Evolutionary conservation across 2,888 invertebrate genomes (phyloP), one percentile per base, ranked within the genome.

Genomic region (Scaptomyza cyrtandrae): DNA sequence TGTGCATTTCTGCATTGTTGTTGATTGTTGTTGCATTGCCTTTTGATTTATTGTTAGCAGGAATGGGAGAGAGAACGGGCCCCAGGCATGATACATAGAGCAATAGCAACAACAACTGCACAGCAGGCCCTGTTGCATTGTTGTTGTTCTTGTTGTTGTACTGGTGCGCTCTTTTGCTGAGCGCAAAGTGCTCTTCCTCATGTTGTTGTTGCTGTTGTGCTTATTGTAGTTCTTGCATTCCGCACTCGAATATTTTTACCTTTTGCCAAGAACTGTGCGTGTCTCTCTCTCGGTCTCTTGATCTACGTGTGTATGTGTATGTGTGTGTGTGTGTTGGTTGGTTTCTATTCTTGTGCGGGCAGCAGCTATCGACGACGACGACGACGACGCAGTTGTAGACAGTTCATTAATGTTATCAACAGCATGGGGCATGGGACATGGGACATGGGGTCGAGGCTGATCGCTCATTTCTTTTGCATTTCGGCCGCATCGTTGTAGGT

Each of bases 391-490:
- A 65, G 83, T 61, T 83, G 85, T 78, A 85, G 83, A 87, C 83
- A 84, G 83, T 84, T 84, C 80, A 84, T 84, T 84, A 84, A 88
- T 85, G 83, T 79, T 86, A 84, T 85, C 83, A 82, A 75, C 83
- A 77, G 65, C 78, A 62, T 77, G 80, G 75, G 82, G 63, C 63
- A 57, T 24, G 24, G 24, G 24, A 24, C 24, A 59, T 52, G 46
- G 35, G 56, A 24, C 16, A 57, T 41, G 63, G 68, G 53, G 52
- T 44, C 46, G 45, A 46, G 52, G 48, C 37, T 58, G 57, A 39
- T 65, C 57, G 53, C 45, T 67, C 50, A 54, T 58, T 72, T 64
- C 46, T 44, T 44, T 48, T 64, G 61, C 65, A 54, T 75, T 69
- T 75, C 53, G 66, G 66, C 53, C 62, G 64, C 75, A 50, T 63